Base-by-base conservation (phyloP, 1,140 invertebrate species). In the Drosophila nigromelanica region DNA sequence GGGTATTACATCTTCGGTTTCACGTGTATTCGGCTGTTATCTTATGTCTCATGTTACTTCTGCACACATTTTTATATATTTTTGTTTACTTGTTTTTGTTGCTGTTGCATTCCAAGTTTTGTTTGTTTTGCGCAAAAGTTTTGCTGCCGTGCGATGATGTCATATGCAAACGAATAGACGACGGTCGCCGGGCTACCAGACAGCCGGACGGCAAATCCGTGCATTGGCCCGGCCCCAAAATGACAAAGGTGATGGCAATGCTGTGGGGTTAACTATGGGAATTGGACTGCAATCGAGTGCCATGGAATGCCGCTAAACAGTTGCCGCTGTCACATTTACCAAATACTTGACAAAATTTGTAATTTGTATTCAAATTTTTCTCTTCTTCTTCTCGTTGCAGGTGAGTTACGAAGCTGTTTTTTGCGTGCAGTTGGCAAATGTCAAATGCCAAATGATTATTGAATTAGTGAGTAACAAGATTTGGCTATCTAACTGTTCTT, bases 101-200 rank as follows among this genome's bases (percentile, higher is more conserved):
- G 45, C 37, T 55, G 40, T 74, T 78, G 79, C 75, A 80, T 76
- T 70, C 75, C 74, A 42, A 63, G 45, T 50, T 82, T 43, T 85
- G 73, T 85, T 76, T 71, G 50, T 54, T 72, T 86, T 74, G 48
- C 78, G 69, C 78, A 86, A 80, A 80, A 69, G 69, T 75, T 80
- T 39, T 33, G 58, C 59, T 78, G 60, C 45, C 21, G 33, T 51
- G 37, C 79, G 82, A 82, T 86, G 82, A 86, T 86, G 82, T 86
- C 82, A 86, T 86, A 78, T 89, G 78, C 83, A 87, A 82, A 87
- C 81, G 61, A 30, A 61, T 47, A 61, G 45, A 33, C 48, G 21
- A 39, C 56, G 42, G 14, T 6, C 33, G 52, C 61, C 33, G 33
- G 8, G 7, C 33, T 35, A 7, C 33, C 33, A 35, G 33, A 35